Base-by-base conservation (phyloP, 2,888 invertebrate genomes). In the Bombylius major region DNA sequence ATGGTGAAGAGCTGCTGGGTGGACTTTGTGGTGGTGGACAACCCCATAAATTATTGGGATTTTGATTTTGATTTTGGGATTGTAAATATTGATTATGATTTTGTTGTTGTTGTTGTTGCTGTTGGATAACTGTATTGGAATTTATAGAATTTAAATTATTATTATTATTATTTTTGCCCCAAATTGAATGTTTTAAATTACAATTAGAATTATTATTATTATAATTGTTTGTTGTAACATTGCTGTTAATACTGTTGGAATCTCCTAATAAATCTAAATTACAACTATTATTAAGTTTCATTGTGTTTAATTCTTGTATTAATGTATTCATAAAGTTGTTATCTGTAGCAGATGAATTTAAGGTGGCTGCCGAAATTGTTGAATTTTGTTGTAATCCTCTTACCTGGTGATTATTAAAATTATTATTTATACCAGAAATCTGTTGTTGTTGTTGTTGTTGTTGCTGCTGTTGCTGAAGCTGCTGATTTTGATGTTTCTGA, bases 381-480 rank as follows among this genome's bases (percentile, higher is more conserved):
- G 50, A 9, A 60, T 62, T 64, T 62, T 56, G 56, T 53, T 50
- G 56, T 42, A 54, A 51, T 44, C 54, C 55, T 56, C 58, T 54
- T 55, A 58, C 51, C 49, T 55, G 57, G 34, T 60, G 56, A 12
- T 23, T 23, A 23, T 23, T 23, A 23, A 42, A 42, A 52, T 47
- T 53, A 52, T 47, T 53, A 33, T 49, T 52, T 52, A 75, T 76
- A 48, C 77, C 76, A 51, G 76, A 39, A 39, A 39, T 23, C 75
- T 49, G 75, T 74, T 54, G 49, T 49, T 45, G 54, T 36, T 50
- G 61, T 56, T 59, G 59, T 65, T 57, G 51, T 14, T 51, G 58
- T 32, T 74, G 73, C 53, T 75, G 74, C 60, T 55, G 57, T 53
- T 61, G 65, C 50, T 62, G 64, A 54, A 56, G 59, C 54, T 60